phyloP scores from a whole-genome alignment of 2,797 vertebrate genomes.

The Myripristis murdjan region DNA sequence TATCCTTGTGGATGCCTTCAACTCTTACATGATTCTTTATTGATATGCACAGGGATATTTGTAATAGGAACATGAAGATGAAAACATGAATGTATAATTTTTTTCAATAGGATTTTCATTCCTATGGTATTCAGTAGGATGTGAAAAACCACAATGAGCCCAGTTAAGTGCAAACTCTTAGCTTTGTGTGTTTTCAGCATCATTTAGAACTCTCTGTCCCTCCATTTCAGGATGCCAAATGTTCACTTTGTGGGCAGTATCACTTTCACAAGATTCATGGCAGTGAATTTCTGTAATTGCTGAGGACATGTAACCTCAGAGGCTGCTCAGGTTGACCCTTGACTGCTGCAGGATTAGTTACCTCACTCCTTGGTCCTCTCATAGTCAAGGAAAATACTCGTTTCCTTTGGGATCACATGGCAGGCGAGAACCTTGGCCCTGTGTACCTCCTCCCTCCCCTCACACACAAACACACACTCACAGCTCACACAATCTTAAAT shows the following conservation, averaged over 20 bases:
- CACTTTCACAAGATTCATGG: not conserved
- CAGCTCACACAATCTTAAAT: not conserved
- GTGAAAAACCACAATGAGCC: no score
- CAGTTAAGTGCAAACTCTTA: no score
- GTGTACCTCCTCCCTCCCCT: not conserved
- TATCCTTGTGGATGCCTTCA: constrained; percentile 35
- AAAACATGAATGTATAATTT: no score
- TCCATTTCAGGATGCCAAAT: not conserved
- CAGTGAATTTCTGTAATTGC: not conserved
- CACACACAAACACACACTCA: not conserved
- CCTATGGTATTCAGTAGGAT: no score
- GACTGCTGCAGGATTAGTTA: constrained; percentile 30
- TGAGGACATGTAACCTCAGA: constrained; percentile 5
- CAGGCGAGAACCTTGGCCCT: constrained; percentile 13
- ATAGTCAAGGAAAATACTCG: not conserved
- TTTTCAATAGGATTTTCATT: no score
- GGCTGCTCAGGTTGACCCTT: constrained; percentile 37
- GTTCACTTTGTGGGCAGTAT: not conserved
- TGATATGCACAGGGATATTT: no score
- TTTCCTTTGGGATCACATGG: constrained; percentile 22
- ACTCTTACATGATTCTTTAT: not conserved
- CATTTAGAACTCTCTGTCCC: not conserved
- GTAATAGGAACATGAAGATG: constrained; percentile 3
- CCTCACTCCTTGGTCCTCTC: constrained; percentile 27
- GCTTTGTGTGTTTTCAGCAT: no score